These are phyloP conservation scores for Drosophila lowei DNA, from an alignment of 1,140 invertebrate genomes.

Conservation along the genomic window DNA sequence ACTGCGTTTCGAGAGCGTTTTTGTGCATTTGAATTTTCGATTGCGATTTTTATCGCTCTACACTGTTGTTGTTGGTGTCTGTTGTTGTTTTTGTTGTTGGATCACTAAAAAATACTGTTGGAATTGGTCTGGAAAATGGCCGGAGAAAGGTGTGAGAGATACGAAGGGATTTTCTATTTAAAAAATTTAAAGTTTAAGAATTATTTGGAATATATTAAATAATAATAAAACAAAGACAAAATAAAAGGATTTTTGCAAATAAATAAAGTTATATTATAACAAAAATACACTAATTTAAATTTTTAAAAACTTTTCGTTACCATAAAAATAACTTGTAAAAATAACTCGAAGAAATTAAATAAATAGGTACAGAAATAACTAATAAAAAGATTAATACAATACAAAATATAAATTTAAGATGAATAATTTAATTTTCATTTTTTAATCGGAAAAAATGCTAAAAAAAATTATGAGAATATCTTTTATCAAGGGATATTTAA, in stretches of 20 bases:
- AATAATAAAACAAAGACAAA: background rate
- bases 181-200: too few species aligned
- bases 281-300: background rate
- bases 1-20: conserved; percentile 47
- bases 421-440: too few species aligned
- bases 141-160: too few species aligned
- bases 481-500: too few species aligned
- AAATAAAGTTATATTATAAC: background rate
- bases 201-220: too few species aligned
- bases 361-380: background rate
- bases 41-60: conserved; percentile 12
- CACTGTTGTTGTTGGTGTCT: background rate
- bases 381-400: background rate
- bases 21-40: conserved; percentile 20
- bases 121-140: too few species aligned
- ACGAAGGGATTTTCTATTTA: too few species aligned
- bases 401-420: too few species aligned
- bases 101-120: background rate
- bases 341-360: background rate
- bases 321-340: too few species aligned
- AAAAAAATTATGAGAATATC: too few species aligned
- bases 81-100: background rate
- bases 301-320: too few species aligned
- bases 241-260: background rate
- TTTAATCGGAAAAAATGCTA: too few species aligned